Evolutionary conservation across 1,140 invertebrate species (phyloP).

Genomic region (fruit fly (Drosophila melanogaster)): DNA sequence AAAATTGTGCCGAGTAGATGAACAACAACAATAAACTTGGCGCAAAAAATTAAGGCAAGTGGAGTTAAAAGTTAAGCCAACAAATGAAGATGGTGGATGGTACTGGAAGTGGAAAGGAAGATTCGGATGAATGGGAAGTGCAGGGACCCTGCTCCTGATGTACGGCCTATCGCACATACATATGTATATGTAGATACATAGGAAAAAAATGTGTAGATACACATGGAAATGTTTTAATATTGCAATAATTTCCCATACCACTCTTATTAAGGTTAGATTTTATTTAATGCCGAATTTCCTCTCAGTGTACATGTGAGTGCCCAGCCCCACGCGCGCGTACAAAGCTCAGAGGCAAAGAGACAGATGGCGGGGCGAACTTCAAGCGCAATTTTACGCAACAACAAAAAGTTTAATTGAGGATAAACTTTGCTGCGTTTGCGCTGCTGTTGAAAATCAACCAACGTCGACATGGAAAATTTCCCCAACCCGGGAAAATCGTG

Average conservation of each 20-base stretch:
- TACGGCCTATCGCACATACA: slow-evolving; percentile 64
- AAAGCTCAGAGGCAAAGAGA: slow-evolving; percentile 37
- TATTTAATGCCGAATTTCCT: background rate
- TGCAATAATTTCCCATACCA: no score
- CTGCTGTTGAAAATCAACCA: slow-evolving; percentile 76
- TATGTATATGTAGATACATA: slow-evolving; percentile 23
- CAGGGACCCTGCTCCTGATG: slow-evolving; percentile 33
- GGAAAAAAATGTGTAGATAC: slow-evolving; percentile 10
- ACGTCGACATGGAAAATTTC: slow-evolving; percentile 65
- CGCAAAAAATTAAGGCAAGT: slow-evolving; percentile 75
- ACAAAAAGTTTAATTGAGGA: slow-evolving; percentile 82
- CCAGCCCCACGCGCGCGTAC: slow-evolving; percentile 12
- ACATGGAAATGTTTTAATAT: background rate
- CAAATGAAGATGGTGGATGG: slow-evolving; percentile 71
- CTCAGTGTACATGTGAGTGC: slow-evolving; percentile 9
- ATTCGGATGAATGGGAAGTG: slow-evolving; percentile 18
- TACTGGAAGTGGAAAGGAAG: slow-evolving; percentile 4
- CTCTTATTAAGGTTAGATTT: no score
- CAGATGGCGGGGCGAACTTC: slow-evolving; percentile 47
- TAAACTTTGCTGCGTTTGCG: slow-evolving; percentile 80
- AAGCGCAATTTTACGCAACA: slow-evolving; percentile 77
- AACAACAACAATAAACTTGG: slow-evolving; percentile 69
- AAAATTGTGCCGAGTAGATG: slow-evolving; percentile 69
- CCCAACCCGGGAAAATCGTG: slow-evolving; percentile 23
- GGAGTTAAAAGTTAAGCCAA: slow-evolving; percentile 80